Conservation (phyloP, 2,113 vertebrate genomes). For the Megaleporinus macrocephalus region DNA sequence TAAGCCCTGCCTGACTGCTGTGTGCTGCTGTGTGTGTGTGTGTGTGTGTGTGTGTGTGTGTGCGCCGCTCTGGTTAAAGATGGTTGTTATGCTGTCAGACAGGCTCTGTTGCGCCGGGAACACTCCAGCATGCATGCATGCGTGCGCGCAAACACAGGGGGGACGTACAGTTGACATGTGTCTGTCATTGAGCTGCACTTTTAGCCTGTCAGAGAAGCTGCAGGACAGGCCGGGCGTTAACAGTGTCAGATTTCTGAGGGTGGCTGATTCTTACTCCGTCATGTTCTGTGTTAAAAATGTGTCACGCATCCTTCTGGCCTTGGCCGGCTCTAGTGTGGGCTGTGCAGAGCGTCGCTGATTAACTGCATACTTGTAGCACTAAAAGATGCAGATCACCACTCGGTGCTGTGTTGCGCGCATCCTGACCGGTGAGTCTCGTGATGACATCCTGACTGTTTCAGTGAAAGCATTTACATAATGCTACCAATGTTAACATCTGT, state of each 20-base stretch:
- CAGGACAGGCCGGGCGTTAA: background rate
- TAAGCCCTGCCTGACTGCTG: constrained; percentile 28
- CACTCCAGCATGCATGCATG: constrained; percentile 4
- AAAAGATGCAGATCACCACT: no score
- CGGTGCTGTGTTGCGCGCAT: no score
- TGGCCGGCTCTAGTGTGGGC: background rate
- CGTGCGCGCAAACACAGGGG: background rate
- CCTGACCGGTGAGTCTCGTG: no score
- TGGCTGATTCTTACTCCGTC: background rate
- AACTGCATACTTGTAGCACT: no score
- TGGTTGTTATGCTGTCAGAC: constrained; percentile 32
- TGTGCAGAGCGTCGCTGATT: no score
- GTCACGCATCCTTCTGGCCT: constrained; percentile 31
- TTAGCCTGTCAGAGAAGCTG: background rate
- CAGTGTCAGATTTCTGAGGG: constrained; percentile 37
- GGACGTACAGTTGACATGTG: background rate
- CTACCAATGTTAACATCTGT: no score
- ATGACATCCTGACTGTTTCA: no score
- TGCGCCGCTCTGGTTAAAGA: background rate
- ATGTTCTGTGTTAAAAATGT: constrained; percentile 11
- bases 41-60: no score
- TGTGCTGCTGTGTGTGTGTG: constrained; percentile 28
- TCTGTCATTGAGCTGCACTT: background rate
- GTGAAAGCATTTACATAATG: no score
- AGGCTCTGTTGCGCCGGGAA: constrained; percentile 30